A percentile compares a stretch with the other conserved stretches of the same genome.
Conservation (phyloP, 2,113 vertebrate genomes). For the Ancistrus triradiatus region DNA sequence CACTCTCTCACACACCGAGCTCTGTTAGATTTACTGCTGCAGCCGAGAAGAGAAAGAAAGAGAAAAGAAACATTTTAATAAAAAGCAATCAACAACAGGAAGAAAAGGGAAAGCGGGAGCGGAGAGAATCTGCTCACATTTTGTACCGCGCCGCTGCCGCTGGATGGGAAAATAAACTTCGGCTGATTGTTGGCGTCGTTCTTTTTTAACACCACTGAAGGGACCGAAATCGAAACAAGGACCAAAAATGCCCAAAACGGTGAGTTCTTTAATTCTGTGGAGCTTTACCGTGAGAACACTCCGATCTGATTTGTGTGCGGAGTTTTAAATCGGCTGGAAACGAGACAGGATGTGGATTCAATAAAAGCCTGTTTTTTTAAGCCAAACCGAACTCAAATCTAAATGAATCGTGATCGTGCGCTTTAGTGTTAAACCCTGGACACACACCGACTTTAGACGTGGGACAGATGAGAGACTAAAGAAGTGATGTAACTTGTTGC, state of each 20-base stretch:
- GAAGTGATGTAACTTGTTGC: not conserved
- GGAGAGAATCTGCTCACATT: not conserved
- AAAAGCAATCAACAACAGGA: not conserved
- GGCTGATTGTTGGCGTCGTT: not conserved
- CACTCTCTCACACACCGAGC: conserved; percentile 56
- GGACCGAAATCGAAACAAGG: conserved; percentile 15
- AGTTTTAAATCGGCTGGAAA: too few relatives aligned
- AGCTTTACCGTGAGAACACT: too few relatives aligned
- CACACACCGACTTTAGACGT: too few relatives aligned
- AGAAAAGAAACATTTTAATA: conserved; percentile 13
- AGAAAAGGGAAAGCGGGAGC: not conserved
- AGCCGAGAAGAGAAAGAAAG: not conserved
- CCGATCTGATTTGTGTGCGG: too few relatives aligned
- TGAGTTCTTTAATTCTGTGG: conserved; percentile 42
- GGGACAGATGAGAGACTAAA: too few relatives aligned
- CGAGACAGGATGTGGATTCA: not conserved
- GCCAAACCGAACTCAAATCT: too few relatives aligned
- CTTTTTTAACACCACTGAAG: conserved; percentile 6
- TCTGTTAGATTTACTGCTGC: not conserved
- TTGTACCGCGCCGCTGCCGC: not conserved
- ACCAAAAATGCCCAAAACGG: conserved; percentile 73
- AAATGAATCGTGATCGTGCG: too few relatives aligned
- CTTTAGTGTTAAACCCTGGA: too few relatives aligned
- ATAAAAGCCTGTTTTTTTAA: not conserved
- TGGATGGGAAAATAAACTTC: not conserved